Percentiles rank a stretch among this genome's conserved stretches.
Conservation (phyloP, 2,797 vertebrate genomes). For the Hyperoplus lanceolatus region DNA sequence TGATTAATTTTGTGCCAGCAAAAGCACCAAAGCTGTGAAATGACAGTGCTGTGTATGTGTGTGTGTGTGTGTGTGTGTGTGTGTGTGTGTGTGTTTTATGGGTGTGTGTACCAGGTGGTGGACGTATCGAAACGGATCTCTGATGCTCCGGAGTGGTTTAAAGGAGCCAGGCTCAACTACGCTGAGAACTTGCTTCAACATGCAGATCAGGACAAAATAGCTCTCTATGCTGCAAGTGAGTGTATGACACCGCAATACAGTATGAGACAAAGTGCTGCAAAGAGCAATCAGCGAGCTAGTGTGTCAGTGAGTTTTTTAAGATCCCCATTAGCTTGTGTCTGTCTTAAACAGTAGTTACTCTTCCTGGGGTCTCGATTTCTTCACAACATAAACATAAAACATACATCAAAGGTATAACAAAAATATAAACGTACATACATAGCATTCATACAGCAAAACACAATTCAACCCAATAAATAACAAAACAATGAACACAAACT, state of each 20-base stretch:
- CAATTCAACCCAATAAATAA: no score
- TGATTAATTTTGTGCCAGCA: background rate
- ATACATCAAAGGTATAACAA: no score
- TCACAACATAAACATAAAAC: no score
- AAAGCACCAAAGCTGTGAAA: background rate
- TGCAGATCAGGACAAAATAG: slow-evolving; percentile 92
- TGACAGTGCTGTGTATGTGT: background rate
- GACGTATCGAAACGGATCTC: slow-evolving; percentile 90
- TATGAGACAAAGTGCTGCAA: no score
- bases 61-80: slow-evolving; percentile 4
- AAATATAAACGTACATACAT: no score
- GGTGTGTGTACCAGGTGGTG: slow-evolving; percentile 86
- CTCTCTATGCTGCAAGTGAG: slow-evolving; percentile 94
- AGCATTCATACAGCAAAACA: no score
- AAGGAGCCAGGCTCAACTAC: slow-evolving; percentile 94
- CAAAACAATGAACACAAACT: no score
- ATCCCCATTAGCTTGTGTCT: no score
- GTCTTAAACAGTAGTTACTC: no score
- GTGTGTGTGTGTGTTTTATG: slow-evolving; percentile 34
- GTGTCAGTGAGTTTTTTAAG: no score
- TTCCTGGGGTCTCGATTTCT: no score
- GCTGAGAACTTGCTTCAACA: slow-evolving; percentile 95
- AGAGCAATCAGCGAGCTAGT: no score
- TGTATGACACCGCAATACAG: slow-evolving; percentile 19
- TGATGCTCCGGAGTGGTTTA: slow-evolving; percentile 95